Conservation (phyloP, 2,797 vertebrate species). For the Choloepus didactylus region DNA sequence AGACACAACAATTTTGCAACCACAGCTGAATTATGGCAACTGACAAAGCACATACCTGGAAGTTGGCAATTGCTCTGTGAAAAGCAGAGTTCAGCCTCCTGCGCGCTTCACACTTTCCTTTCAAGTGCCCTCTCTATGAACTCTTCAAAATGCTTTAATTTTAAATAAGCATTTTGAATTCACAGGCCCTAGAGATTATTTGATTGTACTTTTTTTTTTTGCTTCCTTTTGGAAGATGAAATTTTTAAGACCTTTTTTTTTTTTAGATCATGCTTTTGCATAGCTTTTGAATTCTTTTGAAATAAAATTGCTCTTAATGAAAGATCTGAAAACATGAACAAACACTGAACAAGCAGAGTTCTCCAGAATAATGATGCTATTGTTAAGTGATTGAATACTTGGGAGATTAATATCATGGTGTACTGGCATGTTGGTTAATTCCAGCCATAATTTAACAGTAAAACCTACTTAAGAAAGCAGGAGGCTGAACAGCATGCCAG, state of each 20-base stretch:
- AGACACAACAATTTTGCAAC: not conserved
- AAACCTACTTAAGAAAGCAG: constrained; percentile 78
- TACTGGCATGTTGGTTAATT: constrained; percentile 80
- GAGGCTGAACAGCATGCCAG: constrained; percentile 65
- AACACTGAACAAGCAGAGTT: constrained; percentile 69
- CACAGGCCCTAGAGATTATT: constrained; percentile 67
- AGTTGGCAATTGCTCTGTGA: constrained; percentile 74
- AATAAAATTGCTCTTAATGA: constrained; percentile 82
- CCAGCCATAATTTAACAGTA: constrained; percentile 82
- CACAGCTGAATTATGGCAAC: constrained; percentile 19
- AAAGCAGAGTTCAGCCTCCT: constrained; percentile 68
- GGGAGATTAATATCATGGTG: constrained; percentile 83
- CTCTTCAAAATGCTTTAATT: constrained; percentile 81
- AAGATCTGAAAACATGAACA: constrained; percentile 82
- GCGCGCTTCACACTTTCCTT: constrained; percentile 8
- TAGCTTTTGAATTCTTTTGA: constrained; percentile 76
- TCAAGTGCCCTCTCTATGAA: constrained; percentile 82
- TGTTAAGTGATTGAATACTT: constrained; percentile 85
- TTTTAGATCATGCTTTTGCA: constrained; percentile 37
- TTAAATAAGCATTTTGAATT: constrained; percentile 82
- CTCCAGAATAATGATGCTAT: constrained; percentile 83
- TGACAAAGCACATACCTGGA: constrained; percentile 37
- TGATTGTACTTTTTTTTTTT: constrained; percentile 65
- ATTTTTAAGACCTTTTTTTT: constrained; percentile 59
- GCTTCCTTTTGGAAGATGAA: constrained; percentile 68